These are phyloP conservation scores for Cricetomys ansorgei DNA, from an alignment of 2,113 vertebrate genomes.

Conservation along the genomic window DNA sequence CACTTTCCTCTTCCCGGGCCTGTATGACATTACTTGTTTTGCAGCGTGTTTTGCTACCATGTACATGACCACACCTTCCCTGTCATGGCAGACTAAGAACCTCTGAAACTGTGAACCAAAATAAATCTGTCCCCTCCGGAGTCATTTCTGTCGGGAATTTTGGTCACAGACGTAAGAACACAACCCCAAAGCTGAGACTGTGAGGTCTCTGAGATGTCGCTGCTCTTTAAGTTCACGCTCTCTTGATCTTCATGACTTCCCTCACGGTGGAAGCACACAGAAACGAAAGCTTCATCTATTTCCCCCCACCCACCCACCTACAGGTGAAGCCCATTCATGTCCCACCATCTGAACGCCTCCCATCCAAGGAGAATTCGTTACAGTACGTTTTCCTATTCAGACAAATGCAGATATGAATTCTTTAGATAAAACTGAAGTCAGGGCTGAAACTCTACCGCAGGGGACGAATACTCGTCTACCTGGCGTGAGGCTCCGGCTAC, in stretches of 20 bases:
- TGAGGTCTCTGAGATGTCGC: no score
- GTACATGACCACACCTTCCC: not conserved
- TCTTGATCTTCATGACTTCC: not conserved
- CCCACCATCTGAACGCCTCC: not conserved
- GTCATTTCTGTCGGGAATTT: not conserved
- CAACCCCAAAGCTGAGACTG: accelerated
- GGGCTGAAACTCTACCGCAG: not conserved
- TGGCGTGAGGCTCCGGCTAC: not conserved
- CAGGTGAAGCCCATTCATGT: no score
- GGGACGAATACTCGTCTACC: not conserved
- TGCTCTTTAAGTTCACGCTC: accelerated
- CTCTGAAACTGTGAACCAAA: not conserved
- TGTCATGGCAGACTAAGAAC: no score
- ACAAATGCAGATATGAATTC: accelerated
- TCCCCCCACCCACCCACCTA: not conserved
- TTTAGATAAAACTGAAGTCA: accelerated
- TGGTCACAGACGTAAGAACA: not conserved
- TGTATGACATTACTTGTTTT: no score
- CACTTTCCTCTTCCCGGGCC: not conserved
- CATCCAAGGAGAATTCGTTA: accelerated
- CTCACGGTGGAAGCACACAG: not conserved
- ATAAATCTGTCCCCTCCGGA: not conserved
- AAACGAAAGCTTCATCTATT: accelerated
- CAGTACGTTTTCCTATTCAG: accelerated
- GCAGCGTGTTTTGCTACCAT: not conserved